Evolutionary conservation across 2,113 vertebrate species (phyloP), one percentile per base, ranked within the genome.

Genomic region (Oryzias curvinotus): DNA sequence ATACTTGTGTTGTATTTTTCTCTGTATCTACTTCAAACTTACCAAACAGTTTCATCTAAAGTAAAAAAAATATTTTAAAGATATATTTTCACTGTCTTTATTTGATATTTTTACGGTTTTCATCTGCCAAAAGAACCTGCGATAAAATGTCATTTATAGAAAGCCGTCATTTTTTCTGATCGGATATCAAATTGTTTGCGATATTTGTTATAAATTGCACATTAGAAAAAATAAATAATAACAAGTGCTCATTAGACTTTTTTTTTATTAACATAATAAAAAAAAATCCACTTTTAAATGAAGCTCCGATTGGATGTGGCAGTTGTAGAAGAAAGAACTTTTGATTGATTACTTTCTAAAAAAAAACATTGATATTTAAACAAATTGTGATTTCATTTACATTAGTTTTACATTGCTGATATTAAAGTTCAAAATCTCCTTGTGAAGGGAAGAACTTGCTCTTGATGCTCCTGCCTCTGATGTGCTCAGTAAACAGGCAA

Each of bases 1-100:
- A 48, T 76, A 60, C 62, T 70, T 75, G 63, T 77, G 68, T 77
- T 52, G 48, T 62, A 52, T 17, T 55, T 66, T 77, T 57, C 66
- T 82, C 76, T 80, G 62, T 77, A 85, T 85, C 77, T 83, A 87
- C 71, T 77, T 51, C 26, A 75, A 58, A 78, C 73, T 80, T 82
- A 71, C 67, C 82, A 81, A 87, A 69, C 77, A 75, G 79, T 47
- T 68, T 46, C 74, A 52, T 75, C 46, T 80, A 60, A 30, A 77
- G 77, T 63, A 36, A 53, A 50, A 50, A 48, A 62, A 63, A 7
- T 52, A 13, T 44, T 56, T 71, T 56, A 48, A 17, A 67, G 63
- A 57, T 44, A n/a, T 45, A 41, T 57, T 45, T 57, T 25, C 42
- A 15, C 18, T 58, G 4, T 36, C 1, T 48, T 59, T 55, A 52